Evolutionary conservation across 2,113 vertebrate species (phyloP).

Genomic region (Alouatta palliata): DNA sequence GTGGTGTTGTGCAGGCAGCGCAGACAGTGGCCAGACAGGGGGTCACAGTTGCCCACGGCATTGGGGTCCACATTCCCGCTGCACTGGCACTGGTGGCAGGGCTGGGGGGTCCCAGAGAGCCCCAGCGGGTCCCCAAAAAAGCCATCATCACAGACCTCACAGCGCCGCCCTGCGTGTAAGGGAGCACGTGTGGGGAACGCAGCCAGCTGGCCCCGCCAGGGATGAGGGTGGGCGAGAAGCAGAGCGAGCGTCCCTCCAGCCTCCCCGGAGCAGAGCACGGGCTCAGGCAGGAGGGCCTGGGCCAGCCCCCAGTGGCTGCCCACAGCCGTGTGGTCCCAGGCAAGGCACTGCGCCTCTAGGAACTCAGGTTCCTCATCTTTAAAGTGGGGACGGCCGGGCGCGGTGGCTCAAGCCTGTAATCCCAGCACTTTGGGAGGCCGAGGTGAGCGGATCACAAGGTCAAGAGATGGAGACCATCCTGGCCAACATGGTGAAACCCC

Average conservation of each 20-base stretch:
- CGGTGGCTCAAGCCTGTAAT: too few relatives aligned
- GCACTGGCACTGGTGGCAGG: slow-evolving; percentile 90
- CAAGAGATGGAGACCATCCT: too few relatives aligned
- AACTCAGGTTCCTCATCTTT: rapidly evolving
- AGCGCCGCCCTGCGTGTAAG: slow-evolving; percentile 86
- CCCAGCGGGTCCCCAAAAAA: slow-evolving; percentile 94
- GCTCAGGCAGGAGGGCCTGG: neutral
- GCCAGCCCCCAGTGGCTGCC: neutral
- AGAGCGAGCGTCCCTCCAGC: rapidly evolving
- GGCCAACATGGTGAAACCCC: too few relatives aligned
- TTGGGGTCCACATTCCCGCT: slow-evolving; percentile 91
- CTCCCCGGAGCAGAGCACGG: too few relatives aligned
- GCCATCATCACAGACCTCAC: slow-evolving; percentile 93
- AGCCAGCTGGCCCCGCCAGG: rapidly evolving
- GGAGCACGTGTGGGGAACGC: rapidly evolving
- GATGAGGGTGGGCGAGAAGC: rapidly evolving
- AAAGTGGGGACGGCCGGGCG: neutral
- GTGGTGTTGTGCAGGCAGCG: slow-evolving; percentile 91
- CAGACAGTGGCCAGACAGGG: slow-evolving; percentile 88
- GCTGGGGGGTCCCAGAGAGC: slow-evolving; percentile 77
- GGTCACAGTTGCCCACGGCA: slow-evolving; percentile 91
- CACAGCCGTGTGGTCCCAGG: neutral
- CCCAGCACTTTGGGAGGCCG: too few relatives aligned
- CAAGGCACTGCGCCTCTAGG: neutral
- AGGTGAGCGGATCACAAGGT: too few relatives aligned